phyloP scores from a whole-genome alignment of 2,797 vertebrate genomes.

The Setipinna tenuifilis region DNA sequence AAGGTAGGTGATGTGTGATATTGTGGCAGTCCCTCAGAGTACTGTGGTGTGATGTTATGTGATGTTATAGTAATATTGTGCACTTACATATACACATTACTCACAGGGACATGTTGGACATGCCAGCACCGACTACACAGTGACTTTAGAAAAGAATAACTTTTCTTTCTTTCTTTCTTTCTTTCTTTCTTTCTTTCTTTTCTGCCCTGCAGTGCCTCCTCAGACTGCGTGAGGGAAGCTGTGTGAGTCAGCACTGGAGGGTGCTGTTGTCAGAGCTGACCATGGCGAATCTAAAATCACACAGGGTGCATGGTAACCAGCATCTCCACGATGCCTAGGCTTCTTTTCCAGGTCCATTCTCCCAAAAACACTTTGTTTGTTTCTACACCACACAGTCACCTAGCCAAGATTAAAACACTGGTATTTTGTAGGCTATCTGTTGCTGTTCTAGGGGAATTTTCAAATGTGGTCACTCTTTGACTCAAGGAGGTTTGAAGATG shows the following conservation, averaged over 20 bases:
- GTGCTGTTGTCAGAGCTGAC: conserved; percentile 25
- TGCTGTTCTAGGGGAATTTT: background rate
- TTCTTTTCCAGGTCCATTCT: background rate
- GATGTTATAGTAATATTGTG: no score
- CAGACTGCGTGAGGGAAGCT: conserved; percentile 71
- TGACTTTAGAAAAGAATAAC: no score
- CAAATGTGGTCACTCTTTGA: background rate
- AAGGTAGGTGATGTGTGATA: conserved; percentile 60
- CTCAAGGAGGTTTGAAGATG: background rate
- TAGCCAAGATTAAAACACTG: background rate
- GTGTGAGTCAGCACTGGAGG: background rate
- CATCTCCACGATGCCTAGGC: background rate
- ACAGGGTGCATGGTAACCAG: conserved; percentile 2
- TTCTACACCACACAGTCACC: background rate
- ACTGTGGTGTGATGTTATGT: no score
- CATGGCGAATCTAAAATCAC: conserved; percentile 31
- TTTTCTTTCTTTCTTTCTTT: background rate
- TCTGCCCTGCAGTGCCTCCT: conserved; percentile 67
- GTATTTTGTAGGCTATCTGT: background rate
- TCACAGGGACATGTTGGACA: background rate
- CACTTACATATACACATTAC: background rate
- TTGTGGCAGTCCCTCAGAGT: background rate
- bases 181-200: conserved; percentile 28
- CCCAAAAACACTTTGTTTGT: background rate
- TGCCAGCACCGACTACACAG: background rate